Evolutionary conservation across 2,113 vertebrate genomes (phyloP), one percentile per base, ranked within the genome.

Genomic region (Natator depressus): DNA sequence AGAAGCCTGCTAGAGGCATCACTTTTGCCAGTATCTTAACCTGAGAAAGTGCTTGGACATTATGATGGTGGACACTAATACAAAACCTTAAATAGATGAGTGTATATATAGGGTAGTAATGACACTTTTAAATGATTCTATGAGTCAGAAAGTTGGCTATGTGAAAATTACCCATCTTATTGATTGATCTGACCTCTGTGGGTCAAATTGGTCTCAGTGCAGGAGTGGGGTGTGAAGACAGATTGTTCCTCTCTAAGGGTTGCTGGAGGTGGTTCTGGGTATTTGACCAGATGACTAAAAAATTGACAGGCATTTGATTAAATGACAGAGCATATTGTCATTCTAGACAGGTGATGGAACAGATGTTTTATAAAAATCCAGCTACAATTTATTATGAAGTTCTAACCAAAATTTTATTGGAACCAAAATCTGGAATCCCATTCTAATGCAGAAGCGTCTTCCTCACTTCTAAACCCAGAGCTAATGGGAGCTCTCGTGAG

Each of bases 291-390:
- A 12, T 85, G 42, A 59, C 31, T 50, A 27, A 16, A 92, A 31
- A 10, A 19, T 57, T 42, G 38, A 81, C 38, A 38, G 22, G 10
- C 13, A 46, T 51, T 49, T 16, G 54, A 85, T 35, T 8, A 82
- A 89, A 65, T 72, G 29, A 38, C 35, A 47, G 92, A 76, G 12
- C 8, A 2, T 0, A 0, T 7, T 42, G 17, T 79, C 38, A 12
- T 91, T 91, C 8, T 59, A 54, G 86, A 55, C 42, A 51, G 82
- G 16, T 65, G 65, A 53, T 7, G 72, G 84, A 88, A 20, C 5
- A 65, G 49, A 20, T 89, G 9, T 46, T 69, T 92, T 29, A 69
- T 80, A 54, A 86, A 89, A 96, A 84, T 46, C 82, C 82, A n/a
- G 1, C 53, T 38, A 16, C n/a, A 80, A 38, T 55, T 6, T 87